phyloP scores from a whole-genome alignment of 2,797 vertebrate species.

The Lutjanus argentimaculatus region DNA sequence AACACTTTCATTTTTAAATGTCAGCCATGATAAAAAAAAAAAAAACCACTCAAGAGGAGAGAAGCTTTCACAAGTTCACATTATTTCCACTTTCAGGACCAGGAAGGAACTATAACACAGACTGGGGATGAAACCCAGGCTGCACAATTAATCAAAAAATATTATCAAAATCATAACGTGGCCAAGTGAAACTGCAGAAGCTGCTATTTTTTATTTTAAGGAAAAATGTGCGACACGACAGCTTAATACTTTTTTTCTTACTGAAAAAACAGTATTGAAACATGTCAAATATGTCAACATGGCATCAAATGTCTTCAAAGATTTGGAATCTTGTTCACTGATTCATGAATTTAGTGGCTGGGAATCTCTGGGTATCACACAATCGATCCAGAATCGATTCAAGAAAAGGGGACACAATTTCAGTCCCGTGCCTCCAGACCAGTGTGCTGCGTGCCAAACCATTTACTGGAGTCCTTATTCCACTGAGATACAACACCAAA shows the following conservation, averaged over 20 bases:
- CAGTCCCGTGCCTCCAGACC: no score
- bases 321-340: not conserved
- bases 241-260: not conserved
- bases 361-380: no score
- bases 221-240: no score
- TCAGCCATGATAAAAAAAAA: not conserved
- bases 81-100: not conserved
- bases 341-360: not conserved
- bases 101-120: not conserved
- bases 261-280: not conserved
- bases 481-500: no score
- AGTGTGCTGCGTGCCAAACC: no score
- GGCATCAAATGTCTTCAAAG: not conserved
- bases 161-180: no score
- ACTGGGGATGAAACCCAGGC: not conserved
- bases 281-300: not conserved
- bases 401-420: no score
- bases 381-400: no score
- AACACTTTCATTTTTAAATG: conserved; percentile 14
- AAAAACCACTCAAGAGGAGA: not conserved
- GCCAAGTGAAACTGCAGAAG: no score
- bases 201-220: no score
- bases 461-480: no score
- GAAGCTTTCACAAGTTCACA: not conserved
- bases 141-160: no score